Evolutionary conservation across 2,113 vertebrate species (phyloP).

Genomic region (Mus spicilegus): DNA sequence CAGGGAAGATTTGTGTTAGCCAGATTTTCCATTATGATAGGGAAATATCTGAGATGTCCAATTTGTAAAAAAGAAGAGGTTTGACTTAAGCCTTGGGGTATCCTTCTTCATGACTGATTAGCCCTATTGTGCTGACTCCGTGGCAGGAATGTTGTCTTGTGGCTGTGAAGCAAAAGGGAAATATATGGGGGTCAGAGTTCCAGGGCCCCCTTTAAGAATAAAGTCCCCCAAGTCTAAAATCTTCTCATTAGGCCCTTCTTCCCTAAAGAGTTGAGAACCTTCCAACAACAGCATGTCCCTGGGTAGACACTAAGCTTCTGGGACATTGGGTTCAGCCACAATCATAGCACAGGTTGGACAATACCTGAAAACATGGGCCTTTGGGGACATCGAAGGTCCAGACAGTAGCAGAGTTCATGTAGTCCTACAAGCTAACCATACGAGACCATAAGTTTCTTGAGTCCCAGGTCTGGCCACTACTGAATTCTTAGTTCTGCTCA

Average conservation of each 20-base stretch:
- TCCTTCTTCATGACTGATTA: neutral
- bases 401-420: neutral
- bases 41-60: neutral
- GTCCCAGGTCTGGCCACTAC: neutral
- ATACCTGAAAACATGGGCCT: neutral
- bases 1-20: neutral
- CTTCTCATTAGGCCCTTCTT: neutral
- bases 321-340: neutral
- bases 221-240: neutral
- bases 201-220: neutral
- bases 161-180: neutral
- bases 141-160: neutral
- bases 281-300: neutral
- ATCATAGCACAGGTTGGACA: neutral
- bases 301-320: neutral
- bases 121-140: neutral
- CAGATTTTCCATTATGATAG: neutral
- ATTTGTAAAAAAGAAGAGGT: neutral
- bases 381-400: neutral
- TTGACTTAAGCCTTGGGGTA: neutral
- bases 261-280: neutral
- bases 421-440: neutral
- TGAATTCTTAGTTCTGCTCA: fast-evolving
- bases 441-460: neutral
- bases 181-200: neutral